Conservation (phyloP, 2,888 invertebrate genomes). For the Globia sparganii region DNA sequence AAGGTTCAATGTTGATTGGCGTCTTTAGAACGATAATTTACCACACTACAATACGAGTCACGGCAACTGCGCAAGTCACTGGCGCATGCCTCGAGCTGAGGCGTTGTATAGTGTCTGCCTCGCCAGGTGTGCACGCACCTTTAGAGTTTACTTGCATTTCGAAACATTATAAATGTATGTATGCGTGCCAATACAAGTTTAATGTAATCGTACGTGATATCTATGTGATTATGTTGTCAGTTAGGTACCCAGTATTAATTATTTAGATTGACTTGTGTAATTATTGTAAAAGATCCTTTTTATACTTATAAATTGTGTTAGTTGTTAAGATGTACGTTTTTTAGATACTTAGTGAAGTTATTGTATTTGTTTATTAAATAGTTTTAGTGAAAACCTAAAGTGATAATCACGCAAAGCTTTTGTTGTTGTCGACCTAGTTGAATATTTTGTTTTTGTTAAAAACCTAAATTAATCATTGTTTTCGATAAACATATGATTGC, state of each 20-base stretch:
- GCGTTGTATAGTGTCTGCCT: background rate
- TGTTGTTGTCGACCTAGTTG: constrained; percentile 14
- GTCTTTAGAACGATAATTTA: background rate
- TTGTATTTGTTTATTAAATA: constrained; percentile 5
- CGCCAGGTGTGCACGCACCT: background rate
- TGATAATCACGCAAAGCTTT: constrained; percentile 24
- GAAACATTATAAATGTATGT: constrained; percentile 19
- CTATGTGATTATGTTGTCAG: constrained; percentile 62
- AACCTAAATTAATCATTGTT: background rate
- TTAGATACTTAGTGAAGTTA: constrained; percentile 1
- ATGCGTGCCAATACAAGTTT: constrained; percentile 54
- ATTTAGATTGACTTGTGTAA: constrained; percentile 37
- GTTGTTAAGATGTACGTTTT: constrained; percentile 22
- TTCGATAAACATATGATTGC: background rate
- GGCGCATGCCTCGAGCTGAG: background rate
- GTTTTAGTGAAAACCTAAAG: constrained; percentile 1
- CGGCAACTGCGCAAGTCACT: background rate
- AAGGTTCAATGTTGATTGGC: too few species aligned
- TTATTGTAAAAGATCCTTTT: constrained; percentile 39
- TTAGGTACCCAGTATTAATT: constrained; percentile 64
- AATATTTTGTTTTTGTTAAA: background rate
- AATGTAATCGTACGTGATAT: constrained; percentile 41
- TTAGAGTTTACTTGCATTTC: constrained; percentile 41
- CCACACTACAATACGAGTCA: background rate
- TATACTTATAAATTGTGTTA: constrained; percentile 49